Evolutionary conservation across 2,113 vertebrate genomes (phyloP), one percentile per base, ranked within the genome.

Genomic region (Aegithalos caudatus): DNA sequence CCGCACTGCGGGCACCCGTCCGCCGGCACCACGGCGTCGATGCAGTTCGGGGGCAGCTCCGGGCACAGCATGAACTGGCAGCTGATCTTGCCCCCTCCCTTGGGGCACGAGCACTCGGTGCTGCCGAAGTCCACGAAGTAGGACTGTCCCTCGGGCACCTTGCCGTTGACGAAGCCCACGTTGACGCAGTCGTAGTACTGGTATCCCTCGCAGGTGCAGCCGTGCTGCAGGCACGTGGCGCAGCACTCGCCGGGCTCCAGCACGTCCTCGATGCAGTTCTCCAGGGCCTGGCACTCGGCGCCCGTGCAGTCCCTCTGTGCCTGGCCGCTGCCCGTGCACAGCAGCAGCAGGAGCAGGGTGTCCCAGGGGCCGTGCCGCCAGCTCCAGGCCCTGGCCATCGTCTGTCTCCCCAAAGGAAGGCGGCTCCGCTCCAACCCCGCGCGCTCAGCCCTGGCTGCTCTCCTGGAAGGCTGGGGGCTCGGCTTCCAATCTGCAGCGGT

Each of bases 121-220:
- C 99, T 99, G 84, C 99, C 99, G 0, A 99, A 99, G 96, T 99
- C 99, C 71, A 99, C 99, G 3, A 99, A 99, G 96, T 99, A 99
- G 29, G 99, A 99, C 80, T 99, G 98, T 6, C 99, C 99, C 31
- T 99, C 99, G 0, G 99, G 99, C 21, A 99, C 99, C 13, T 98
- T 99, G 69, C 99, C 99, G 0, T 98, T 98, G 97, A 98, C 80
- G 23, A 99, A 99, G 70, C 99, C 99, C 4, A 98, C 99, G 9
- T 98, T 98, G 92, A 99, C 76, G 12, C 99, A 99, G 95, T 99
- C 99, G 0, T 99, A 99, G 96, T 99, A 99, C 92, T 99, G 99
- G 97, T 99, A 99, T 31, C 99, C 99, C 90, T 99, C 99, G 0
- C 99, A 99, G 7, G 97, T 97, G 37, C 99, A 99, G 61, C 99